phyloP scores from a whole-genome alignment of 2,888 invertebrate species.

The Plagodis dolabraria region DNA sequence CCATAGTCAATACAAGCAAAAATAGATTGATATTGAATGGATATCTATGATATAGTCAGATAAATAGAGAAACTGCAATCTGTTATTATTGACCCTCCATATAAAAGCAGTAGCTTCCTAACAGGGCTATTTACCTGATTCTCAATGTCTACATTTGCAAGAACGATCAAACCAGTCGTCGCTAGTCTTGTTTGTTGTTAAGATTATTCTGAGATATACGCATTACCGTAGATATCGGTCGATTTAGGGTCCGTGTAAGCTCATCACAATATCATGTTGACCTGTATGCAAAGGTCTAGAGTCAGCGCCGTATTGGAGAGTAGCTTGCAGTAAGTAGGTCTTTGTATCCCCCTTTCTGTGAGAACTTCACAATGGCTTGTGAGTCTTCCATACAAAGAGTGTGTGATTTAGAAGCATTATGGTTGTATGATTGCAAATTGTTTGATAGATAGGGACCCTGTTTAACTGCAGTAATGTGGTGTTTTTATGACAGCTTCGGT shows the following conservation, averaged over 20 bases:
- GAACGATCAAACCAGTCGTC: conserved; percentile 26
- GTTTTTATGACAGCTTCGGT: conserved; percentile 11
- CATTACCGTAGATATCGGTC: conserved; percentile 42
- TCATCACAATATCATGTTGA: conserved; percentile 66
- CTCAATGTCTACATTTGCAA: conserved; percentile 23
- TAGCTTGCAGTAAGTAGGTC: conserved; percentile 44
- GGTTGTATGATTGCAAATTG: conserved; percentile 38
- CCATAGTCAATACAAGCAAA: too few relatives aligned
- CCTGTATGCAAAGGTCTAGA: conserved; percentile 67
- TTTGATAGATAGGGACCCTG: conserved; percentile 37
- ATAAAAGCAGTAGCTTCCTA: conserved; percentile 10
- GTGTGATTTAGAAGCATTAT: conserved; percentile 40
- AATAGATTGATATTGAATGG: background rate
- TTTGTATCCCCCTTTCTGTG: conserved; percentile 34
- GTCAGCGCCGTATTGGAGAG: conserved; percentile 52
- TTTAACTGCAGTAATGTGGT: conserved; percentile 24
- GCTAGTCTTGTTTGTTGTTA: conserved; percentile 37
- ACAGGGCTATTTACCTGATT: conserved; percentile 13
- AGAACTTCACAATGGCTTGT: conserved; percentile 38
- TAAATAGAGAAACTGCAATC: background rate
- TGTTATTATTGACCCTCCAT: conserved; percentile 7
- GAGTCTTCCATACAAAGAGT: conserved; percentile 38
- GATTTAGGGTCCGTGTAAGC: conserved; percentile 54
- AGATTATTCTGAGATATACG: conserved; percentile 31
- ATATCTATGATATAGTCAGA: background rate